These are phyloP conservation scores for Gastracanthus pulcherrimus DNA, from an alignment of 2,888 invertebrate genomes.

Conservation along the genomic window DNA sequence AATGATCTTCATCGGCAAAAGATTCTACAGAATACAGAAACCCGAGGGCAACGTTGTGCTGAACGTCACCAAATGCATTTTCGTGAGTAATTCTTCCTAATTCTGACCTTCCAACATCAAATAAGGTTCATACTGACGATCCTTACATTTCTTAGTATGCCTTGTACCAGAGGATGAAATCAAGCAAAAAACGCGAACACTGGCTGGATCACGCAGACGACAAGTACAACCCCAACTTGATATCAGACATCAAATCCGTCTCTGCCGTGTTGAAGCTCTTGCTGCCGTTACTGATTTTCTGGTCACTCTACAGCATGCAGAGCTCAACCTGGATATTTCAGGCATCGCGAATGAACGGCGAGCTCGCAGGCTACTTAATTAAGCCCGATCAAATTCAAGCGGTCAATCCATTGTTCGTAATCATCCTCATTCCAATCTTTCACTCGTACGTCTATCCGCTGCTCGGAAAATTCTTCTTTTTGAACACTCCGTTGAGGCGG, in stretches of 20 bases:
- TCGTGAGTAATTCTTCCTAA: slow-evolving; percentile 81
- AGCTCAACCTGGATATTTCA: slow-evolving; percentile 96
- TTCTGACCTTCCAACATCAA: not conserved
- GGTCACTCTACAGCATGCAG: slow-evolving; percentile 98
- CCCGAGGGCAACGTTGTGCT: slow-evolving; percentile 91
- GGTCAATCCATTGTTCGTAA: slow-evolving; percentile 90
- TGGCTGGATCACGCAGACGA: slow-evolving; percentile 95
- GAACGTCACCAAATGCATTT: slow-evolving; percentile 86
- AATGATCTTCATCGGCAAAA: slow-evolving; percentile 89
- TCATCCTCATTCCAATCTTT: slow-evolving; percentile 91
- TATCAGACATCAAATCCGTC: slow-evolving; percentile 88
- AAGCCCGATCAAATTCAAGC: slow-evolving; percentile 98
- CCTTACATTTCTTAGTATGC: slow-evolving; percentile 77
- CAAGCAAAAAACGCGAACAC: slow-evolving; percentile 82
- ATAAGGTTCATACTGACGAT: not conserved
- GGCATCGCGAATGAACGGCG: slow-evolving; percentile 92
- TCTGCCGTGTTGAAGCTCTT: slow-evolving; percentile 89
- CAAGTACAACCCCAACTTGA: slow-evolving; percentile 84
- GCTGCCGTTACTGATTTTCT: slow-evolving; percentile 95
- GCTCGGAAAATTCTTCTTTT: slow-evolving; percentile 83
- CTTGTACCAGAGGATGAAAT: slow-evolving; percentile 78
- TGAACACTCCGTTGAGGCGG: slow-evolving; percentile 90
- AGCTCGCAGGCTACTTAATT: slow-evolving; percentile 85
- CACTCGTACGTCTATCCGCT: slow-evolving; percentile 89
- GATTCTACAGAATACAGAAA: slow-evolving; percentile 86